These are phyloP conservation scores for Distichodus sexfasciatus DNA, from an alignment of 2,797 vertebrate species.

Conservation along the genomic window DNA sequence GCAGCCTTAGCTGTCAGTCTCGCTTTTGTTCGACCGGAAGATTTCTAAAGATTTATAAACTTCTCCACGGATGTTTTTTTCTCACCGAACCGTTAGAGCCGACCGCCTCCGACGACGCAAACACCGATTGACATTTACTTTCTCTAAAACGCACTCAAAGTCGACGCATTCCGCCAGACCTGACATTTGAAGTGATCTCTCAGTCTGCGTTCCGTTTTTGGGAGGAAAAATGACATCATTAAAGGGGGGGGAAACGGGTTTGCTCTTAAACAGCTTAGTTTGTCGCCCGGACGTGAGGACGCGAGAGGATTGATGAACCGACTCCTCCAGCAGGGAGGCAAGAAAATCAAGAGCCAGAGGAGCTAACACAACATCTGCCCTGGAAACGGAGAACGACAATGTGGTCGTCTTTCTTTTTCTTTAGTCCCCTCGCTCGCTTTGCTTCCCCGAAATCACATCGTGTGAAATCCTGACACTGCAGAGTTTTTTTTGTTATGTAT, in stretches of 20 bases:
- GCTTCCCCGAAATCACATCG: background rate
- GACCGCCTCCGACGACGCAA: background rate
- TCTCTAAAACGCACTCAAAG: background rate
- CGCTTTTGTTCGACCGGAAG: background rate
- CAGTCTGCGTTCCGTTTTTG: background rate
- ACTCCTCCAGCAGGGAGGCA: constrained; percentile 1
- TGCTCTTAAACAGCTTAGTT: background rate
- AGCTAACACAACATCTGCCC: constrained; percentile 31
- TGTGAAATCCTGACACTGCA: constrained; percentile 2
- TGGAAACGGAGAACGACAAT: constrained; percentile 13
- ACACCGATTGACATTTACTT: background rate
- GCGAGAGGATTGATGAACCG: constrained; percentile 6
- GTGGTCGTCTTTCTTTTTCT: background rate
- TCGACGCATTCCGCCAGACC: background rate
- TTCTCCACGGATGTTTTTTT: no score
- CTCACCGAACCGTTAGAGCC: no score
- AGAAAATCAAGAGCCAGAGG: constrained; percentile 6
- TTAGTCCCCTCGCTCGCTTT: background rate
- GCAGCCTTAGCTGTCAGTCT: background rate
- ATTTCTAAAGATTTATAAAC: no score
- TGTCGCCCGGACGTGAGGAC: background rate
- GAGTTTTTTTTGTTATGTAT: no score
- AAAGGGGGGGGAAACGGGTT: constrained; percentile 3
- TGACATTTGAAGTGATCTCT: background rate
- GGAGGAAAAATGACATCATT: background rate